phyloP scores from a whole-genome alignment of 1,140 invertebrate species.

The Ctenoplectra terminalis region DNA sequence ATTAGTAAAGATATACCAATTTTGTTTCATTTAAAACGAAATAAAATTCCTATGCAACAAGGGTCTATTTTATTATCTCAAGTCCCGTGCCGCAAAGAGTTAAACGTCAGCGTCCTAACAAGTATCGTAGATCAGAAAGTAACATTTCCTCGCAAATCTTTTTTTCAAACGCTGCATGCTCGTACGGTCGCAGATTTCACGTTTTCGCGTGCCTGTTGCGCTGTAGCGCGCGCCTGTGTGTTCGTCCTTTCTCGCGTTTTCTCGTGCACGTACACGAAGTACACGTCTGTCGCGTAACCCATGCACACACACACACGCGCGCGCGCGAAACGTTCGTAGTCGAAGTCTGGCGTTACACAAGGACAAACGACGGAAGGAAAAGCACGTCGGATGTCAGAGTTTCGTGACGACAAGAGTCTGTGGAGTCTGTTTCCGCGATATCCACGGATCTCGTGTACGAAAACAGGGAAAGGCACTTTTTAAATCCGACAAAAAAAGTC shows the following conservation, averaged over 20 bases:
- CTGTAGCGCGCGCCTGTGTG: neutral
- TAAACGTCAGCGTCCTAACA: neutral
- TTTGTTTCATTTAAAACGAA: too few relatives aligned
- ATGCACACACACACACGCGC: too few relatives aligned
- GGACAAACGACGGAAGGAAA: neutral
- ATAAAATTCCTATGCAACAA: too few relatives aligned
- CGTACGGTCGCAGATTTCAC: neutral
- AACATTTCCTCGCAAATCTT: neutral
- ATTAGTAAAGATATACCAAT: too few relatives aligned
- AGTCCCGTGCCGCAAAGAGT: too few relatives aligned
- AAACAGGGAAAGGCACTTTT: slow-evolving; percentile 36
- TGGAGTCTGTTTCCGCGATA: neutral
- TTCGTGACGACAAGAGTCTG: neutral
- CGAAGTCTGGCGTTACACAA: neutral
- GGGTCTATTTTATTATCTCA: too few relatives aligned
- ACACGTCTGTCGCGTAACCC: neutral
- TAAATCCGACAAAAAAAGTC: slow-evolving; percentile 29
- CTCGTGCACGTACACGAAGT: too few relatives aligned
- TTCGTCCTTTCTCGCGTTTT: too few relatives aligned
- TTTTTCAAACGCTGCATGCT: neutral
- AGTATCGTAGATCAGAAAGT: neutral
- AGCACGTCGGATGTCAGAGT: neutral
- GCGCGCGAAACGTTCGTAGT: too few relatives aligned
- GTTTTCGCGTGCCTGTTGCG: slow-evolving; percentile 29
- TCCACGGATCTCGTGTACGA: neutral